phyloP scores from a whole-genome alignment of 2,113 vertebrate species.

The Pycnonotus jocosus region DNA sequence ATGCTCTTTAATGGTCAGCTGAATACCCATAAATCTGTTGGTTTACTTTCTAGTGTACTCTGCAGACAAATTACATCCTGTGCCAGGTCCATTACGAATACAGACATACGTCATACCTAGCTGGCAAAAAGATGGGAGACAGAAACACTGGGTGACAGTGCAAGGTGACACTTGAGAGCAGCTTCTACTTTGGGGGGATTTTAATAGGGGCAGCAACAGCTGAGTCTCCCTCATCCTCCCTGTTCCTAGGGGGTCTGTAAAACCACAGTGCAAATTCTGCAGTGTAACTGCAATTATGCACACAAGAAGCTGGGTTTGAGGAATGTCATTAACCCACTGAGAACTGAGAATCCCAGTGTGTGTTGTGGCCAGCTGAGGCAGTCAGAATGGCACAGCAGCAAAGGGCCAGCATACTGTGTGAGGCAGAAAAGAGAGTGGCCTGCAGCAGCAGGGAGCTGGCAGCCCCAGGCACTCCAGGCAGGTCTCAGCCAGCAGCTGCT shows the following conservation, averaged over 20 bases:
- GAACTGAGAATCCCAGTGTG: not conserved
- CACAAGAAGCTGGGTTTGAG: not conserved
- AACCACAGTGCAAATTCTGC: not conserved
- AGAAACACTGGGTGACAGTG: not conserved
- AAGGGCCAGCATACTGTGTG: not conserved
- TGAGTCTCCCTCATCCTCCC: not conserved
- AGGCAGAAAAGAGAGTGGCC: not conserved
- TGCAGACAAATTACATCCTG: not conserved
- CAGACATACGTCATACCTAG: not conserved
- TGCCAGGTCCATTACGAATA: not conserved
- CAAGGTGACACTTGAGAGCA: not conserved
- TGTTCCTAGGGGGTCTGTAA: not conserved
- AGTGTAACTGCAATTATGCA: not conserved
- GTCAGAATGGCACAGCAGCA: not conserved
- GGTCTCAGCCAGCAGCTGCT: not conserved
- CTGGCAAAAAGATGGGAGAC: not conserved
- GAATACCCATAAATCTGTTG: not conserved
- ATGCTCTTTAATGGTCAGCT: not conserved
- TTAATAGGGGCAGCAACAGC: not conserved
- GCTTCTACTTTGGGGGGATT: not conserved
- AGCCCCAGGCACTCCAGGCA: not conserved
- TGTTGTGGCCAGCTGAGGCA: not conserved
- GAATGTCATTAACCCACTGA: not conserved
- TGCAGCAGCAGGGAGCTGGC: not conserved
- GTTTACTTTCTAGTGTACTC: not conserved